Evolutionary conservation across 1,140 invertebrate species (phyloP).

Genomic region (Nasonia longicornis): DNA sequence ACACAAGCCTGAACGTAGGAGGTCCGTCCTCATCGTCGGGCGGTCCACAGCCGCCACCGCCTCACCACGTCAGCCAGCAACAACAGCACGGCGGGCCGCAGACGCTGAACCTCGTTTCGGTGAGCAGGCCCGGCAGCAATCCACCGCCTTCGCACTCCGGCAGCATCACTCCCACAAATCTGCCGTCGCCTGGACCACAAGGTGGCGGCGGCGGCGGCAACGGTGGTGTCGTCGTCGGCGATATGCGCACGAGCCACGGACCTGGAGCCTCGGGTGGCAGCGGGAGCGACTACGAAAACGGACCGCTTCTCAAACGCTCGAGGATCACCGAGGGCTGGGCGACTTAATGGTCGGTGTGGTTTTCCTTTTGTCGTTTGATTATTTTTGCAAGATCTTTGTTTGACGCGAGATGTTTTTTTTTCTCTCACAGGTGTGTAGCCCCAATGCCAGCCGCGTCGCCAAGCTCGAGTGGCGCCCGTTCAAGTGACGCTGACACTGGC

Average conservation of each 20-base stretch:
- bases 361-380: background rate
- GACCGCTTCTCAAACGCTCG: constrained; percentile 83
- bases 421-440: constrained; percentile 45
- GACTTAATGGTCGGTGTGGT: constrained; percentile 74
- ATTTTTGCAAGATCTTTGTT: background rate
- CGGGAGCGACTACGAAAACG: constrained; percentile 82
- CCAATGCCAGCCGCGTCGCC: constrained; percentile 33
- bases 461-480: background rate
- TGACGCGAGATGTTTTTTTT: constrained; percentile 40
- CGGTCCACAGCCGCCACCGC: constrained; percentile 62
- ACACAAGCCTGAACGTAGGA: constrained; percentile 63
- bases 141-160: constrained; percentile 71
- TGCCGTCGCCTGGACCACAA: constrained; percentile 73
- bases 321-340: constrained; percentile 87
- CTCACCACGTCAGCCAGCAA: constrained; percentile 61
- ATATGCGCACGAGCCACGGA: constrained; percentile 68
- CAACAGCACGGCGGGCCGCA: constrained; percentile 71
- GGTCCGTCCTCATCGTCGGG: constrained; percentile 60
- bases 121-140: constrained; percentile 64
- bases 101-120: constrained; percentile 70
- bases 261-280: constrained; percentile 64
- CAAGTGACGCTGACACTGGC: background rate
- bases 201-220: constrained; percentile 55
- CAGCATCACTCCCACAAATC: constrained; percentile 82
- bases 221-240: constrained; percentile 63